Percentiles rank a stretch among this genome's conserved stretches.
These are phyloP conservation scores for Fulmarus glacialis DNA, from an alignment of 2,113 vertebrate species.

Conservation along the genomic window DNA sequence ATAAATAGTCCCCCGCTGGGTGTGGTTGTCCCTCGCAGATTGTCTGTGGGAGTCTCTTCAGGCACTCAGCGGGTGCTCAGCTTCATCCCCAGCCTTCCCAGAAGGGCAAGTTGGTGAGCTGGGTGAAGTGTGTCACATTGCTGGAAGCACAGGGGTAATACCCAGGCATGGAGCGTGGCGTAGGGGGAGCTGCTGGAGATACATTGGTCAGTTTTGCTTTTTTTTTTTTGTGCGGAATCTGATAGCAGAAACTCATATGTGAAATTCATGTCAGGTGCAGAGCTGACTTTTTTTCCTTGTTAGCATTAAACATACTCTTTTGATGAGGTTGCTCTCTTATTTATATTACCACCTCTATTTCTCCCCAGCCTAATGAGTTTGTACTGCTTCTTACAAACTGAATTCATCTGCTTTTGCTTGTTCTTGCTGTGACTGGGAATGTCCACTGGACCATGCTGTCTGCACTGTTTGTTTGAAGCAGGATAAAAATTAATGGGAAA, in stretches of 20 bases:
- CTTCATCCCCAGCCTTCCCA: neutral
- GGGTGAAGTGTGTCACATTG: neutral
- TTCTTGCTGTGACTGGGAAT: neutral
- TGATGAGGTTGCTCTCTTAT: neutral
- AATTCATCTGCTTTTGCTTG: neutral
- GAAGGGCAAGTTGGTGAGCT: accelerated
- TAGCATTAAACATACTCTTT: neutral
- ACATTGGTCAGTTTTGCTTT: neutral
- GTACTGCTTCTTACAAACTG: neutral
- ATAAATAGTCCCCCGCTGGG: accelerated
- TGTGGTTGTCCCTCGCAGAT: neutral
- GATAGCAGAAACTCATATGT: neutral
- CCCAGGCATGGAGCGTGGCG: accelerated
- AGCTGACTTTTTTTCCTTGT: neutral
- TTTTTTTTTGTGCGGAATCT: neutral
- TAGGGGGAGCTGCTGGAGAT: neutral
- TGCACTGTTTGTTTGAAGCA: neutral
- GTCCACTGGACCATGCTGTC: neutral
- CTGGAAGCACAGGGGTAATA: neutral
- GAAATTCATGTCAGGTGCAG: neutral
- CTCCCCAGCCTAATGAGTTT: neutral
- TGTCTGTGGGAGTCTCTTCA: neutral
- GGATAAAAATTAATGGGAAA: constrained; percentile 2
- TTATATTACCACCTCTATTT: neutral
- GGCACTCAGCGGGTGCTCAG: neutral